Evolutionary conservation across 2,797 vertebrate genomes (phyloP), one percentile per base, ranked within the genome.

Genomic region (Gobio occitaniae): DNA sequence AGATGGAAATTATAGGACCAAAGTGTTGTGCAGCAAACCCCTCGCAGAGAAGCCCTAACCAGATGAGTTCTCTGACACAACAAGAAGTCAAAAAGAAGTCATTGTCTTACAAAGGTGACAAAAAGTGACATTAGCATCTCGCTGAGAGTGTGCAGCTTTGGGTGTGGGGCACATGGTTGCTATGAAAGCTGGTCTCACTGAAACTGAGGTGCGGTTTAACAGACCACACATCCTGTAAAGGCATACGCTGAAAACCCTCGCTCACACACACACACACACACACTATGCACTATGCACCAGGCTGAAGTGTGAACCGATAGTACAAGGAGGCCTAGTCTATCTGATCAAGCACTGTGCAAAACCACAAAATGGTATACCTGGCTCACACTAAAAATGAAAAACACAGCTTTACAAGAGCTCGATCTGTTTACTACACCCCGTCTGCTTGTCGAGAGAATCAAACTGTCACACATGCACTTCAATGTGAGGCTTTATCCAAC

Each of bases 371-470:
- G 74, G 82, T 65, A 84, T 88, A 92, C 91, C 92, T 90, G 88
- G 80, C 74, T 89, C 81, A 93, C 89, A 91, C 88, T 92, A 89
- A 91, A 90, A 94, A 91, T 93, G 92, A 94, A 92, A 94, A 93
- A 92, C 93, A 93, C 90, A 92, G 93, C 90, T 94, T 94, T 93
- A 70, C 50, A 85, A 36, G 69, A 59, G 71, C 41, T 66, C 38
- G 17, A 25, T 68, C 47, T 15, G 38, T 15, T 44, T 16, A 41
- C 36, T 38, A 3, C 44, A n/a, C 65, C 25, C 21, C 3, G 44
- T 82, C 52, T n/a, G 74, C 71, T 61, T 90, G 78, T 87, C 9
- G 41, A 81, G 48, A 50, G 69, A 16, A 65, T 84, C 63, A 80
- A 92, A 93, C 92, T 84, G 92, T 89, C 91, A 91, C 84, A 86